phyloP scores from a whole-genome alignment of 2,113 vertebrate species.

The Lontra canadensis region DNA sequence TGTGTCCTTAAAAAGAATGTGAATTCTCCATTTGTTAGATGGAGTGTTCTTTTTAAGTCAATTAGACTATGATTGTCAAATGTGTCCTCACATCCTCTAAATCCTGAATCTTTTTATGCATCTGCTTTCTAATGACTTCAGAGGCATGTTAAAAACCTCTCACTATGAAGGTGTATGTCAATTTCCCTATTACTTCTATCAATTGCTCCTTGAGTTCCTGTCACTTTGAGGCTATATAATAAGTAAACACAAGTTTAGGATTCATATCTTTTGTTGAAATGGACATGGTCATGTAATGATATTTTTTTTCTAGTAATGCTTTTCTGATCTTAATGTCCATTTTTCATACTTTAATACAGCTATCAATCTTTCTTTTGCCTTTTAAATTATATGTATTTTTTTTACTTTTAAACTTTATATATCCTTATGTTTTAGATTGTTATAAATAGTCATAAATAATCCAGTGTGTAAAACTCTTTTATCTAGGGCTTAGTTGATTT shows the following conservation, averaged over 20 bases:
- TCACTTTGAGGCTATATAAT: not conserved
- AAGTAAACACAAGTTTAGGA: not conserved
- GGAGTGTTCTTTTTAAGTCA: not conserved
- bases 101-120: not conserved
- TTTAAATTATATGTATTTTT: not conserved
- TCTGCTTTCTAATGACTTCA: not conserved
- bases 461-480: not conserved
- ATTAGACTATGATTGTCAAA: not conserved
- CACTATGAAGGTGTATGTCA: not conserved
- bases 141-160: not conserved
- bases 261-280: not conserved
- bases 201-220: not conserved
- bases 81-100: not conserved
- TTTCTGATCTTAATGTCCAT: not conserved
- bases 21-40: not conserved
- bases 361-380: not conserved
- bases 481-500: not conserved
- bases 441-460: not conserved
- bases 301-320: not conserved
- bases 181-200: constrained; percentile 12
- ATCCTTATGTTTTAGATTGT: not conserved
- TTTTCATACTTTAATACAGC: not conserved
- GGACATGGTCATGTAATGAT: not conserved
- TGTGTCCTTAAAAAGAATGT: not conserved
- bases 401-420: not conserved